Evolutionary conservation across 2,888 invertebrate species (phyloP).

Genomic region (Nemurella pictetii): DNA sequence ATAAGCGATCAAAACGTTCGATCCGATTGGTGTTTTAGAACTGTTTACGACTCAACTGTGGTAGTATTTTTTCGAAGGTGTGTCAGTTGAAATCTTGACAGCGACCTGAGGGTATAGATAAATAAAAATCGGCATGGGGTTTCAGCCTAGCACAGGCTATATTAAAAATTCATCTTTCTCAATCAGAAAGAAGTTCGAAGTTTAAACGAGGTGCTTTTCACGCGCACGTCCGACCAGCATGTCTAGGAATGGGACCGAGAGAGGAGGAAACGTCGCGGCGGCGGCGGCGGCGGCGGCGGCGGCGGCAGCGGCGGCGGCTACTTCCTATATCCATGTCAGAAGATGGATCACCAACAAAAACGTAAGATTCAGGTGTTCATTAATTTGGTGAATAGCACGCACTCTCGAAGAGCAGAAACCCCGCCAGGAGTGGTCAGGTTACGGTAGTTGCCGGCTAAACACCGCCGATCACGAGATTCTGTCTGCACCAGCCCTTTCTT

Average conservation of each 20-base stretch:
- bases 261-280: not conserved
- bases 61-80: constrained; percentile 2
- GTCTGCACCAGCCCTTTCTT: not conserved
- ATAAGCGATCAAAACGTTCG: not conserved
- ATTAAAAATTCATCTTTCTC: not conserved
- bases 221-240: not conserved
- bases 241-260: not conserved
- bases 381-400: not conserved
- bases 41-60: not conserved
- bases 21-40: not conserved
- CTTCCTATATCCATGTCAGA: not conserved
- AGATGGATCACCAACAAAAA: not conserved
- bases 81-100: constrained; percentile 16
- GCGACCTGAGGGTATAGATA: not conserved
- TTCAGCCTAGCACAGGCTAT: not conserved
- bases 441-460: not conserved
- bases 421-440: constrained; percentile 3
- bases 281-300: too few species aligned
- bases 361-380: not conserved
- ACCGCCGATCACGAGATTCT: not conserved
- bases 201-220: not conserved
- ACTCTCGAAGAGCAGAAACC: not conserved
- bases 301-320: not conserved
- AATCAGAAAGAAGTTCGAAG: not conserved
- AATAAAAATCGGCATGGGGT: constrained; percentile 13